Conservation (phyloP, 2,113 vertebrate genomes). For the Podarcis raffonei region DNA sequence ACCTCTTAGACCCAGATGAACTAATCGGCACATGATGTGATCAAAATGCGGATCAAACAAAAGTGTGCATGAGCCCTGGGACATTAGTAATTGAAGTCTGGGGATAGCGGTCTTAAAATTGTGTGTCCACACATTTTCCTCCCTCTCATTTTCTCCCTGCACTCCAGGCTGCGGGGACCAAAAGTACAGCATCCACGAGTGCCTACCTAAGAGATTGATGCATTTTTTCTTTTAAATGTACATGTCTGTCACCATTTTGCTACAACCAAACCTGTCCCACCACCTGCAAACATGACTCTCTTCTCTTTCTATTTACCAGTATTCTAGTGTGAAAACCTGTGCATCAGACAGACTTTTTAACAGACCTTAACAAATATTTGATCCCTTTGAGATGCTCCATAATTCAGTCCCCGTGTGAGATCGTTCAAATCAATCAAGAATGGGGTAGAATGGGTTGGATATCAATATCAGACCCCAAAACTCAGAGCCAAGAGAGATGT, state of each 20-base stretch:
- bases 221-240: neutral
- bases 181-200: too few species aligned
- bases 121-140: neutral
- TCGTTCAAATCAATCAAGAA: neutral
- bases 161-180: neutral
- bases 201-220: neutral
- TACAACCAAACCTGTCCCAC: neutral
- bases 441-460: neutral
- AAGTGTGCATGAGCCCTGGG: neutral
- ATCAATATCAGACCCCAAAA: neutral
- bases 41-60: too few species aligned
- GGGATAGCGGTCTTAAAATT: neutral
- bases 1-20: too few species aligned
- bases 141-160: neutral
- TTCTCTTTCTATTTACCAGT: neutral
- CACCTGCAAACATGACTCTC: neutral
- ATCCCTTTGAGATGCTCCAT: too few species aligned
- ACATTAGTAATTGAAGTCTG: neutral
- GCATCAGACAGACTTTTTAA: too few species aligned
- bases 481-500: too few species aligned
- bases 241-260: neutral
- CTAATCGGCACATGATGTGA: too few species aligned
- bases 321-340: too few species aligned
- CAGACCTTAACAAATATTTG: too few species aligned
- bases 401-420: neutral